A percentile compares a stretch with the other conserved stretches of the same genome.
Conservation (phyloP, 2,797 vertebrate species). For the Protosalanx chinensis region DNA sequence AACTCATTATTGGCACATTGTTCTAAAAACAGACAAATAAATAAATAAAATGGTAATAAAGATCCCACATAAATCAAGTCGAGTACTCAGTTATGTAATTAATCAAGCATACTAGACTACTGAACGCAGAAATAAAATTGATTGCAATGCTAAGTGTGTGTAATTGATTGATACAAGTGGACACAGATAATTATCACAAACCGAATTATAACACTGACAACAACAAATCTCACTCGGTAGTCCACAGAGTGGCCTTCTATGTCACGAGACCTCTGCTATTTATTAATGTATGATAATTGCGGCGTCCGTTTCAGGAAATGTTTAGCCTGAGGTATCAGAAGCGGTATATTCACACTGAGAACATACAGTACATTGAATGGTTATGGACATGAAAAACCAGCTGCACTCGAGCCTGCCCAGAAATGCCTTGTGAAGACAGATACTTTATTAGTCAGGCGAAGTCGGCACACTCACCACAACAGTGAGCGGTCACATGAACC, state of each 20-base stretch:
- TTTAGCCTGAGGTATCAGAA: constrained; percentile 38
- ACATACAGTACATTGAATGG: constrained; percentile 2
- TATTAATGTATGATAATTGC: constrained; percentile 40
- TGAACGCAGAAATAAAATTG: constrained; percentile 53
- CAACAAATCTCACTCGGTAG: constrained; percentile 46
- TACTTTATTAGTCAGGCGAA: too few species aligned
- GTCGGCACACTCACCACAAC: too few species aligned
- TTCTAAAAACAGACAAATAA: constrained; percentile 38
- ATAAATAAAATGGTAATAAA: constrained; percentile 38
- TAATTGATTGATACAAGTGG: constrained; percentile 64
- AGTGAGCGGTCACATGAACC: too few species aligned
- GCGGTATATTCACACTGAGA: constrained; percentile 11
- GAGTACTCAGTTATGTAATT: constrained; percentile 54
- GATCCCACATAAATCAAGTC: constrained; percentile 48
- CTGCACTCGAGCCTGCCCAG: too few species aligned
- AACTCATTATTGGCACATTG: constrained; percentile 20
- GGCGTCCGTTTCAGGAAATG: constrained; percentile 18
- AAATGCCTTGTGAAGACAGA: too few species aligned
- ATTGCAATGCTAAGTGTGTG: constrained; percentile 52
- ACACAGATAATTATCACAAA: constrained; percentile 60
- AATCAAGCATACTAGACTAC: constrained; percentile 38
- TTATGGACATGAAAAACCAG: constrained; percentile 24
- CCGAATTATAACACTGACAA: constrained; percentile 59
- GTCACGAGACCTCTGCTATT: constrained; percentile 46
- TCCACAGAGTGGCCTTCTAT: constrained; percentile 24